Evolutionary conservation across 2,113 vertebrate genomes (phyloP), one percentile per base, ranked within the genome.

Genomic region (Indicator indicator): DNA sequence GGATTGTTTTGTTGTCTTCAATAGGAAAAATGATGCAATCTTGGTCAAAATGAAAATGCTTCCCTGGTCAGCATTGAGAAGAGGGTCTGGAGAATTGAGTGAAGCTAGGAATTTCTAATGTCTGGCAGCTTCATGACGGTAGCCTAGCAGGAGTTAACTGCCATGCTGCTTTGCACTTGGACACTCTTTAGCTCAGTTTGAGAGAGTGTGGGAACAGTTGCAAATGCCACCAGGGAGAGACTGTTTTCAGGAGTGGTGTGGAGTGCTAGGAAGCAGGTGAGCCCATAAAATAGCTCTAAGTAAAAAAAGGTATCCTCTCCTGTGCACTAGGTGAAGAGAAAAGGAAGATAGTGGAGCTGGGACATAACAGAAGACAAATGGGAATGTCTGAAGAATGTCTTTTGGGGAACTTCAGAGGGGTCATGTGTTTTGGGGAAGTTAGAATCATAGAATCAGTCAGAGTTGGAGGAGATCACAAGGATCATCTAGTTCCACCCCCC

Each of bases 111-210:
- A 87, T 94, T 94, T 85, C 84, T 83, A 56, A 55, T 84, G 55
- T 78, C 63, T 87, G 91, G 59, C 50, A 72, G 62, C 67, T 79
- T 83, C 82, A 56, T 89, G 46, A 88, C 71, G 78, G 52, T 83
- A 89, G 16, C 50, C 63, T 65, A 92, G 63, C 71, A 92, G 84
- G 67, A 77, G 44, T 87, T 92, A 84, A 84, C 62, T 68, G 65
- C 90, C 60, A 52, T 88, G 84, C 78, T 79, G 64, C 60, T 93
- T 79, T 85, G 75, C 78, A 64, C 74, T 89, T 89, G 87, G 91
- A 77, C 85, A 63, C 40, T 21, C 68, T 85, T 93, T 95, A 63
- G 46, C 52, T 90, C 70, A 28, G 38, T 32, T 87, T 0, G 0
- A 94, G 74, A 75, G 55, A 58, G 28, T 63, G 71, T 71, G 52